Evolutionary conservation across 1,140 invertebrate species (phyloP).

Genomic region (Monomorium pharaonis): DNA sequence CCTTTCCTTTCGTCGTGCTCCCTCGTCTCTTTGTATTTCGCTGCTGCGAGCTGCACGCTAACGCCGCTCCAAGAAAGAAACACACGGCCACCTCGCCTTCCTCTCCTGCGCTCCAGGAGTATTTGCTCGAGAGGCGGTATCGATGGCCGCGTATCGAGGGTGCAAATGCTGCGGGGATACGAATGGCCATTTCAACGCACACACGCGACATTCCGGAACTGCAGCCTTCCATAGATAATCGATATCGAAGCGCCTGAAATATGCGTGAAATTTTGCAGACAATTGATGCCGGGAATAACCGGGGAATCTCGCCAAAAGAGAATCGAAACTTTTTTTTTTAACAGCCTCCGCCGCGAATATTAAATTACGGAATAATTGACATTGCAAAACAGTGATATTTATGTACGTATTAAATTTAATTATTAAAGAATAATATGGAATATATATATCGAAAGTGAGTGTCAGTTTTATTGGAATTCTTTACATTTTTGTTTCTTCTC

Average conservation of each 20-base stretch:
- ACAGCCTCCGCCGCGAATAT: neutral
- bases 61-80: neutral
- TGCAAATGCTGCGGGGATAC: constrained; percentile 27
- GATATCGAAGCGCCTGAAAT: neutral
- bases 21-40: constrained; percentile 13
- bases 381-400: neutral
- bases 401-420: neutral
- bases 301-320: neutral
- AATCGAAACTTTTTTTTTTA: neutral
- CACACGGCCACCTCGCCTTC: constrained; percentile 13
- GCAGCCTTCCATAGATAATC: neutral
- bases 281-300: neutral
- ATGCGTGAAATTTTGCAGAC: neutral
- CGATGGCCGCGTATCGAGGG: neutral
- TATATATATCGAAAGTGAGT: neutral
- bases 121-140: constrained; percentile 22
- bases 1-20: neutral
- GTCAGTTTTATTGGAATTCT: neutral
- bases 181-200: neutral
- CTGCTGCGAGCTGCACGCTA: constrained; percentile 34
- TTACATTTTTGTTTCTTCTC: neutral
- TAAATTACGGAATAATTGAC: neutral
- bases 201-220: neutral
- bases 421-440: neutral
- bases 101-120: neutral